These are phyloP conservation scores for Caenorhabditis parvicauda DNA, from an alignment of 2,888 invertebrate genomes.

Conservation along the genomic window DNA sequence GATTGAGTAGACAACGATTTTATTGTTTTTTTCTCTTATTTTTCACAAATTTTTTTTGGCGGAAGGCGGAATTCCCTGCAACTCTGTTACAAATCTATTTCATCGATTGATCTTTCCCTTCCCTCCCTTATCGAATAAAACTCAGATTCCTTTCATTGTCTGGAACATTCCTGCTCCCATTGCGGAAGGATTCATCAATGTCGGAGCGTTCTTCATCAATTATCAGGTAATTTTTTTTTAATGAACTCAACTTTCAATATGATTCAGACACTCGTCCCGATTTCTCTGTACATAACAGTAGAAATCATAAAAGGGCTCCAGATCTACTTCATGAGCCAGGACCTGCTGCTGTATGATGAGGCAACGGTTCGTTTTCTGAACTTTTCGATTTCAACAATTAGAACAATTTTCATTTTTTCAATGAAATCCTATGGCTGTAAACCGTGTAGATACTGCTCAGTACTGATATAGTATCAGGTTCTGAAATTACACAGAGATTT, in stretches of 20 bases:
- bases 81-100: too few relatives aligned
- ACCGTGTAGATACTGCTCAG: too few relatives aligned
- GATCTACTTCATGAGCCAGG: conserved; percentile 89
- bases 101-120: not conserved
- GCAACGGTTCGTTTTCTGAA: conserved; percentile 66
- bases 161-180: conserved; percentile 19
- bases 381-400: too few relatives aligned
- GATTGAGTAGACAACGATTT: too few relatives aligned
- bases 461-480: conserved; percentile 88
- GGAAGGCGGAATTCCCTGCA: too few relatives aligned
- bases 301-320: conserved; percentile 93
- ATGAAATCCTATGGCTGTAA: too few relatives aligned
- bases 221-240: conserved; percentile 32
- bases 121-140: not conserved
- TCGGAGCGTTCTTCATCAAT: conserved; percentile 43
- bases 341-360: conserved; percentile 81
- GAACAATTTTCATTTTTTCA: too few relatives aligned
- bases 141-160: conserved; percentile 24
- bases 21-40: too few relatives aligned
- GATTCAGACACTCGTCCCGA: conserved; percentile 84
- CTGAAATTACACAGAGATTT: conserved; percentile 87
- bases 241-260: not conserved
- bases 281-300: conserved; percentile 91
- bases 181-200: conserved; percentile 29
- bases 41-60: too few relatives aligned